A percentile compares a stretch with the other conserved stretches of the same genome.
Evolutionary conservation across 30 jellyfish, hydroid and myxozoan species (phyloP).

Genomic region (Aurelia sp.): DNA sequence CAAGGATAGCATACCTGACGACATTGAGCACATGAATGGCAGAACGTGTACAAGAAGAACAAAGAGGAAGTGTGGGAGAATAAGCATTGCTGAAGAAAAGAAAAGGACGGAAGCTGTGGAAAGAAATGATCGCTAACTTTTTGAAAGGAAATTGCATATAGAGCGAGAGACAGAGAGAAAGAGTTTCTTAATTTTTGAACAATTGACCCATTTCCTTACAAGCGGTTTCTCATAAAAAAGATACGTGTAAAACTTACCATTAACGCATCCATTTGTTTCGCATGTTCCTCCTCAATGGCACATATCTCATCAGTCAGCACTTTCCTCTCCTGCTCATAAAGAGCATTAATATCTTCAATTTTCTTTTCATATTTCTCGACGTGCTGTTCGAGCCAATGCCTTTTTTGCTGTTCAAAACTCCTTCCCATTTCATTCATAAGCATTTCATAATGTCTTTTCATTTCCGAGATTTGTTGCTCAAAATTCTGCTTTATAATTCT

Average conservation of each 20-base stretch:
- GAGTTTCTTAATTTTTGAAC: too few species aligned
- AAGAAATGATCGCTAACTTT: too few species aligned
- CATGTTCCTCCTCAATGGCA: slow-evolving; percentile 45
- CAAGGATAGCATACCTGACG: too few species aligned
- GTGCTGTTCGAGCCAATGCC: slow-evolving; percentile 43
- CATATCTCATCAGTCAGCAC: slow-evolving; percentile 12
- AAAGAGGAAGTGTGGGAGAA: too few species aligned
- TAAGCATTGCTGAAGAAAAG: too few species aligned
- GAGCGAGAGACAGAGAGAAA: too few species aligned
- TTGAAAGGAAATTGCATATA: too few species aligned
- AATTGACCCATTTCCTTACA: too few species aligned
- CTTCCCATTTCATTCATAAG: slow-evolving; percentile 27
- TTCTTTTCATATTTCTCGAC: slow-evolving; percentile 43
- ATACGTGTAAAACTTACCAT: slow-evolving; percentile 12
- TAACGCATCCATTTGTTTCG: slow-evolving; percentile 15
- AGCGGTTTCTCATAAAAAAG: too few species aligned
- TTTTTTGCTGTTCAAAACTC: slow-evolving; percentile 40
- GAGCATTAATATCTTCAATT: slow-evolving; percentile 46
- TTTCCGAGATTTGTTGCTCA: slow-evolving; percentile 68
- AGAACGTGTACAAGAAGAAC: too few species aligned
- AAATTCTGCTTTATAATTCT: slow-evolving; percentile 68
- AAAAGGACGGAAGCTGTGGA: too few species aligned
- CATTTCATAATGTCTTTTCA: slow-evolving; percentile 68
- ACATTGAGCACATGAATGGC: too few species aligned
- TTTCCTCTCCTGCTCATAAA: slow-evolving; percentile 48